phyloP scores from a whole-genome alignment of 2,797 vertebrate species.

The Cossypha heuglini region DNA sequence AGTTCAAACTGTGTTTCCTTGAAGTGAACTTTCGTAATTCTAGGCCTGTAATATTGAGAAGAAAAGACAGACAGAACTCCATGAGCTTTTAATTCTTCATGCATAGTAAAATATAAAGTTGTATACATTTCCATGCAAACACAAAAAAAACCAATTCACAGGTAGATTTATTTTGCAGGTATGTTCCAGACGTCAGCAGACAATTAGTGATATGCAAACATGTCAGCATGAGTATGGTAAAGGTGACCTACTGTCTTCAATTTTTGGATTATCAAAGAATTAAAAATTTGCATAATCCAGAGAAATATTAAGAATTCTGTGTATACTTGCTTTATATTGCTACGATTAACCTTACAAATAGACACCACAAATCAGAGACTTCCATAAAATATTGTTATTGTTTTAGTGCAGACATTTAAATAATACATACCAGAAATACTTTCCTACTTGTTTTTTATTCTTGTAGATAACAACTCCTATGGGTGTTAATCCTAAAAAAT shows the following conservation, averaged over 20 bases:
- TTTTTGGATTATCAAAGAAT: background rate
- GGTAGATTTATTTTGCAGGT: background rate
- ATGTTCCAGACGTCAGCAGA: background rate
- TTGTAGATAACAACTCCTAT: slow-evolving; percentile 89
- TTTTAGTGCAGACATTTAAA: background rate
- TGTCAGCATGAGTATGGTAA: background rate
- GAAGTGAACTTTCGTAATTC: slow-evolving; percentile 89
- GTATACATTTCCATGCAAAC: background rate
- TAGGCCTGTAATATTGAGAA: slow-evolving; percentile 76
- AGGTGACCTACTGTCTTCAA: background rate
- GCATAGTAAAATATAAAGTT: background rate
- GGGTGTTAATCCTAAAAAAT: slow-evolving; percentile 89
- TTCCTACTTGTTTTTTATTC: slow-evolving; percentile 91
- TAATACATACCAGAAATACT: slow-evolving; percentile 89
- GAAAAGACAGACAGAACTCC: background rate
- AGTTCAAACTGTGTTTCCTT: slow-evolving; percentile 89
- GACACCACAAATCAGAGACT: background rate
- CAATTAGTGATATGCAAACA: background rate
- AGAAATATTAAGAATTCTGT: background rate
- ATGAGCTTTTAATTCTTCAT: background rate
- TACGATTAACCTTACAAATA: background rate
- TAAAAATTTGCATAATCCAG: background rate
- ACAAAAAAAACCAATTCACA: background rate
- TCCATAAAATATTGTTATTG: background rate
- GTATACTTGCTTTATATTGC: background rate